Conservation (phyloP, 2,888 invertebrate species). For the Seira sanloemensis region DNA sequence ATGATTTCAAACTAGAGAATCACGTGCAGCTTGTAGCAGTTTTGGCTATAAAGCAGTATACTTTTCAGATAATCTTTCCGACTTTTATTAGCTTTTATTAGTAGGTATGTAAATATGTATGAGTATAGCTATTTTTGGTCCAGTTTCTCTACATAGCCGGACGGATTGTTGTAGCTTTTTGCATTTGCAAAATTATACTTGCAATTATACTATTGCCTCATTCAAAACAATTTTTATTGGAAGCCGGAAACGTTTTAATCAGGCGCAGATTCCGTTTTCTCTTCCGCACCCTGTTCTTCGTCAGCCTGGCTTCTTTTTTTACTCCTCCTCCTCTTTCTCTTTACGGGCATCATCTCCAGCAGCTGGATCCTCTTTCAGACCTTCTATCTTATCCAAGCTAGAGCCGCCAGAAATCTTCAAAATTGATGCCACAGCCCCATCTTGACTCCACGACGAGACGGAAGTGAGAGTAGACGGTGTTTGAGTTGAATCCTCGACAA, state of each 20-base stretch:
- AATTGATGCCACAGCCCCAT: background rate
- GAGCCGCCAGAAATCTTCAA: background rate
- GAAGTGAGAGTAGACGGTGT: background rate
- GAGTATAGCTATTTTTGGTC: too few species aligned
- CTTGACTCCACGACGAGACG: background rate
- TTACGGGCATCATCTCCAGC: background rate
- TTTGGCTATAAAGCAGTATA: background rate
- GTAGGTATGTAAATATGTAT: too few species aligned
- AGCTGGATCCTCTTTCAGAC: background rate
- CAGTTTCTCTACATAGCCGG: too few species aligned
- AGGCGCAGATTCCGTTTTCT: too few species aligned
- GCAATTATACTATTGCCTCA: too few species aligned
- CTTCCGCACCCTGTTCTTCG: too few species aligned
- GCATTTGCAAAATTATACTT: too few species aligned
- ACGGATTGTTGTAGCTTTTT: too few species aligned
- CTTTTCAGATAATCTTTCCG: background rate
- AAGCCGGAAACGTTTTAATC: too few species aligned
- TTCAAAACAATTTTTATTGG: too few species aligned
- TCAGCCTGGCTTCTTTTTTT: too few species aligned
- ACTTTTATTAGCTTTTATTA: too few species aligned
- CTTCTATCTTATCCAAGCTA: background rate
- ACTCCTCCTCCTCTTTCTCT: background rate
- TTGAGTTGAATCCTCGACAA: background rate
- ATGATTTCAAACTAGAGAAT: background rate
- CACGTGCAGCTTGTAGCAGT: slow-evolving; percentile 35